phyloP scores from a whole-genome alignment of 2,113 vertebrate genomes.

The Mustelus asterias region DNA sequence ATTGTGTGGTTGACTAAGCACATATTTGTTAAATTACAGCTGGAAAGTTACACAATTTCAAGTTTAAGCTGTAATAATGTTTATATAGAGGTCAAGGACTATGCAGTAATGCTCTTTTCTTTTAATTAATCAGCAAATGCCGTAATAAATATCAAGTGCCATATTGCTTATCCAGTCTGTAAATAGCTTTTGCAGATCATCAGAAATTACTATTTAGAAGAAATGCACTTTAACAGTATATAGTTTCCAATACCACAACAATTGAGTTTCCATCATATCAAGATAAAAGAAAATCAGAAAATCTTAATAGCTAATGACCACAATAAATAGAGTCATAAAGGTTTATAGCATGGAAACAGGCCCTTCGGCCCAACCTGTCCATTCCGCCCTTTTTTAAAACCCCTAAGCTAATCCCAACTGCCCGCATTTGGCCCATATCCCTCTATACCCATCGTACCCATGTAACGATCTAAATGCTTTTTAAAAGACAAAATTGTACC shows the following conservation, averaged over 20 bases:
- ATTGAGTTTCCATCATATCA: not conserved
- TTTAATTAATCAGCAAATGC: not conserved
- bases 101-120: constrained; percentile 43
- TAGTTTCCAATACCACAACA: not conserved
- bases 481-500: too few relatives aligned
- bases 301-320: not conserved
- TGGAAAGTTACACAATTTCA: not conserved
- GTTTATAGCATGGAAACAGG: too few relatives aligned
- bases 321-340: not conserved
- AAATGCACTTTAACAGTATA: not conserved
- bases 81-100: constrained; percentile 50
- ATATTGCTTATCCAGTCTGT: not conserved
- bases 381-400: too few relatives aligned
- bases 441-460: too few relatives aligned
- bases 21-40: not conserved
- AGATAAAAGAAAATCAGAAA: not conserved
- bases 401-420: too few relatives aligned
- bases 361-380: too few relatives aligned
- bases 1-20: not conserved
- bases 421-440: too few relatives aligned
- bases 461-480: too few relatives aligned
- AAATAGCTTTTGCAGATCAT: not conserved
- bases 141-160: not conserved
- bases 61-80: not conserved
- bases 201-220: not conserved